Conservation (phyloP, 2,888 invertebrate species). For the Leuctra nigra region DNA sequence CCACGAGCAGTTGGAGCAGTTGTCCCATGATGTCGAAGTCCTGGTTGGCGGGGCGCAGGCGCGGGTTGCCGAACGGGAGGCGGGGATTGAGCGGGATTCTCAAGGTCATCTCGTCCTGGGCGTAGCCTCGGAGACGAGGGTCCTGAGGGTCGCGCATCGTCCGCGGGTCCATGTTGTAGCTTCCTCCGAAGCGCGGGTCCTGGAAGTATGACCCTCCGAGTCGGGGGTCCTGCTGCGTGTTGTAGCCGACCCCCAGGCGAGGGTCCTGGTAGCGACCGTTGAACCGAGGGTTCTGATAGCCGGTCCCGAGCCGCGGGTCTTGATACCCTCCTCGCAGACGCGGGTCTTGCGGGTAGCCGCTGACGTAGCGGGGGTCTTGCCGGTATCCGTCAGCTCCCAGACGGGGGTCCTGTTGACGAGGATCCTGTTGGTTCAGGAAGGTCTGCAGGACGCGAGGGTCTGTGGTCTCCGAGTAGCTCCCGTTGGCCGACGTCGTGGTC, state of each 20-base stretch:
- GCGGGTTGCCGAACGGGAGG: constrained; percentile 6
- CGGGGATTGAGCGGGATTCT: constrained; percentile 8
- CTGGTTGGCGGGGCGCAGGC: not conserved
- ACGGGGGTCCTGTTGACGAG: not conserved
- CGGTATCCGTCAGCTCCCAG: not conserved
- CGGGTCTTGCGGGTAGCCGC: not conserved
- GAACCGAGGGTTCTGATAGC: not conserved
- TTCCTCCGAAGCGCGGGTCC: constrained; percentile 6
- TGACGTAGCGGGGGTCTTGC: constrained; percentile 3
- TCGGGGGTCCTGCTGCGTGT: not conserved
- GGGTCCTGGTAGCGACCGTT: constrained; percentile 1
- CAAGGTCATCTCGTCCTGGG: not conserved
- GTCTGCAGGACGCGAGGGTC: constrained; percentile 12
- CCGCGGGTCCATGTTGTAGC: constrained; percentile 1
- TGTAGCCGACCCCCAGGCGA: not conserved
- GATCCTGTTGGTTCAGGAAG: constrained; percentile 3
- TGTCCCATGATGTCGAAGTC: constrained; percentile 13
- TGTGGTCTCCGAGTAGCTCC: no score
- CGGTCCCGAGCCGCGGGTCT: not conserved
- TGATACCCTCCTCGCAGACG: not conserved
- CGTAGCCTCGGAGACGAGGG: not conserved
- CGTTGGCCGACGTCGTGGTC: not conserved
- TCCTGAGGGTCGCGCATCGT: not conserved
- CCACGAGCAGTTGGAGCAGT: constrained; percentile 17
- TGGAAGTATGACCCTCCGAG: not conserved